Base-by-base conservation (phyloP, 2,113 vertebrate species). In the Triplophysa rosa region DNA sequence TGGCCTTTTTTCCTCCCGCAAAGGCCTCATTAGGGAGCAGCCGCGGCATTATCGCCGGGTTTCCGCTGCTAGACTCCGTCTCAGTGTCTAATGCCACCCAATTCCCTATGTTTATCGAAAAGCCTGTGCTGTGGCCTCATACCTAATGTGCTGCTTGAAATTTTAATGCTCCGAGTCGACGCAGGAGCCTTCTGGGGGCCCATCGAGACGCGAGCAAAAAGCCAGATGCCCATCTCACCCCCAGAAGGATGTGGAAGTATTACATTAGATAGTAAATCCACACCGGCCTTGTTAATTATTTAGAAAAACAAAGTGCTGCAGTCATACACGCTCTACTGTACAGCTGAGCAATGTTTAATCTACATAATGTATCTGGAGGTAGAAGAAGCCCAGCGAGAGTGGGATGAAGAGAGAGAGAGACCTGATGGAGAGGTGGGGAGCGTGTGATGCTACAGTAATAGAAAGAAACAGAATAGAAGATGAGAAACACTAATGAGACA, bases 231-330 rank as follows among this genome's bases (percentile, higher is more conserved):
- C 81, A 82, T 84, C 83, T 80, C 65, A 78, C 69, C 84, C 83
- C 67, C 71, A 86, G 81, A 84, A 86, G 85, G 86, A 87, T 84
- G 86, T 85, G 82, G 80, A 86, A 86, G 84, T 87, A 87, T 87
- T 83, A 86, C 88, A 84, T 88, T 88, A 87, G 83, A 88, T 79
- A 84, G 84, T 88, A 88, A 88, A 88, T 88, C 85, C 87, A 87
- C 86, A 85, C 80, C 47, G 61, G 77, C 61, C 88, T 87, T 85
- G 88, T 90, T 89, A 89, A 90, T 90, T 90, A 90, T 90, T 90
- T 85, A 90, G 81, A 79, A 82, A 90, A 87, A 87, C 87, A 90
- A 90, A 89, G 89, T 89, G 87, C 84, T 89, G 86, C 82, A 87
- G 85, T 88, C 86, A 85, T 80, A 88, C 80, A 85, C 82, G 80